Evolutionary conservation across 2,797 vertebrate species (phyloP).

Genomic region (Bradypodion pumilum): DNA sequence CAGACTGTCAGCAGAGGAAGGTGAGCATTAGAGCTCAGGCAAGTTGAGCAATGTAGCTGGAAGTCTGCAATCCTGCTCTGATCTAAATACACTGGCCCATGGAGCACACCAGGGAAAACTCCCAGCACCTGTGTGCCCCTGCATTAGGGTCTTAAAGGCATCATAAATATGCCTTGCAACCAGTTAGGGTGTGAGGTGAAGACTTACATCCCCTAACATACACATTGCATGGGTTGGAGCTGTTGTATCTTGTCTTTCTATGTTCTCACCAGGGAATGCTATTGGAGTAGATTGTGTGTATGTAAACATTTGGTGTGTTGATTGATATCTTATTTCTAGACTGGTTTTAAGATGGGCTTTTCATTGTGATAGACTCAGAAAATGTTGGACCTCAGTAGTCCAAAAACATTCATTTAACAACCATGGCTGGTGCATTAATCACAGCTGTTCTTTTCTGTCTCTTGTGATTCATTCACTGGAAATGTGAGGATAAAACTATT

Average conservation of each 20-base stretch:
- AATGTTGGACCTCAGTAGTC: background rate
- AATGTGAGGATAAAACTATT: background rate
- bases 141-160: no score
- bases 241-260: background rate
- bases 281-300: background rate
- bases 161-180: no score
- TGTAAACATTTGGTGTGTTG: background rate
- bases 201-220: no score
- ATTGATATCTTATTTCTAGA: background rate
- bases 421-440: background rate
- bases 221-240: background rate
- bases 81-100: no score
- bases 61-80: no score
- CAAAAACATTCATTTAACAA: background rate
- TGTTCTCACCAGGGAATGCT: background rate
- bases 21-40: no score
- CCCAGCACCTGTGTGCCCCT: no score
- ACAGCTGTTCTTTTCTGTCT: background rate
- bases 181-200: no score
- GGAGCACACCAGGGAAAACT: no score
- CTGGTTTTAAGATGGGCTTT: background rate
- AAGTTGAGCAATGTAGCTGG: no score
- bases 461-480: background rate
- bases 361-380: background rate
- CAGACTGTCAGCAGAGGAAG: no score